These are phyloP conservation scores for Carpatolechia fugitivella DNA, from an alignment of 2,888 invertebrate genomes.

Conservation along the genomic window DNA sequence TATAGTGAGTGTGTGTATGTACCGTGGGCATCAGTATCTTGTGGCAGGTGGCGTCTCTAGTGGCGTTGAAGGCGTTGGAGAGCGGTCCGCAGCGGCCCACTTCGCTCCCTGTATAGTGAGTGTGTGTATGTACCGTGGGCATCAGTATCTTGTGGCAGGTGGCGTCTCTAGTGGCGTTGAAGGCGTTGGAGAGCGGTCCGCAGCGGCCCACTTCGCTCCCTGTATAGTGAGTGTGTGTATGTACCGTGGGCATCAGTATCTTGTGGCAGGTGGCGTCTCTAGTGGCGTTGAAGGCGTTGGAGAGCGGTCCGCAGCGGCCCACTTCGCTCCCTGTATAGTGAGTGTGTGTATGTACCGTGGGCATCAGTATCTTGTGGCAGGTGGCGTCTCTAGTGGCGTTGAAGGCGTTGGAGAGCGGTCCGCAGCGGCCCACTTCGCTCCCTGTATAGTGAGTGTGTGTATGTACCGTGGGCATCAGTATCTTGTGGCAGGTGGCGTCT, in stretches of 20 bases:
- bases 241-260: constrained; percentile 87
- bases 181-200: constrained; percentile 84
- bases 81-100: neutral
- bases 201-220: constrained; percentile 71
- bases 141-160: constrained; percentile 84
- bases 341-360: constrained; percentile 42
- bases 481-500: neutral
- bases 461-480: constrained; percentile 75
- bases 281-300: constrained; percentile 84
- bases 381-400: constrained; percentile 83
- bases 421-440: constrained; percentile 33
- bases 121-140: neutral
- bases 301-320: constrained; percentile 62
- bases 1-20: neutral
- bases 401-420: constrained; percentile 84
- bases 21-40: neutral
- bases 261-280: constrained; percentile 85
- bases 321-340: neutral
- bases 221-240: neutral
- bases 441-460: neutral
- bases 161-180: constrained; percentile 83
- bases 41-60: neutral
- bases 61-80: constrained; percentile 85
- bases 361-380: constrained; percentile 86
- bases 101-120: neutral